phyloP scores from a whole-genome alignment of 2,888 invertebrate species.

The Eumacrocentrus americanus region DNA sequence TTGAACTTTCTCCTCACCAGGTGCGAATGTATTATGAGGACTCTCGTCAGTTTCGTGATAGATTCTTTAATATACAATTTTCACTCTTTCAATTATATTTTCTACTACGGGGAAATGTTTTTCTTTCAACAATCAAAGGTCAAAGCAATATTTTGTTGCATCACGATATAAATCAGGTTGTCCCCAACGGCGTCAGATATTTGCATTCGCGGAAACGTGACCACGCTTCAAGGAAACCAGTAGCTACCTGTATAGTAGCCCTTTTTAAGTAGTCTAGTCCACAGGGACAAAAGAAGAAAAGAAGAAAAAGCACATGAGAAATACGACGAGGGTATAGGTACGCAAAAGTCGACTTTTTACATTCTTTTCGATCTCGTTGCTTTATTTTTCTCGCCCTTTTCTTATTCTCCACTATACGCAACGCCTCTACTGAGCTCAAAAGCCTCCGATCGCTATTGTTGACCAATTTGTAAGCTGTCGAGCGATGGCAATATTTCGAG shows the following conservation, averaged over 20 bases:
- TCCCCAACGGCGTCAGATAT: too few species aligned
- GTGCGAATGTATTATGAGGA: neutral
- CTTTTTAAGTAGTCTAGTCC: conserved; percentile 26
- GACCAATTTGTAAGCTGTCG: too few species aligned
- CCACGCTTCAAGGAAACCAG: conserved; percentile 38
- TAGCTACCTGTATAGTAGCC: conserved; percentile 21
- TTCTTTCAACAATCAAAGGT: too few species aligned
- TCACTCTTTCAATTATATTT: neutral
- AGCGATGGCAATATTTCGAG: too few species aligned
- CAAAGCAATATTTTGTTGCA: too few species aligned
- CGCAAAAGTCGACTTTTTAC: too few species aligned
- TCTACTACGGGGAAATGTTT: neutral
- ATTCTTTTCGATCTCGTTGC: too few species aligned
- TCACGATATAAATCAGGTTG: too few species aligned
- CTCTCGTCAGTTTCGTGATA: neutral
- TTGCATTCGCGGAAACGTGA: conserved; percentile 45
- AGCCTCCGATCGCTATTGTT: too few species aligned
- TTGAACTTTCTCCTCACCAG: conserved; percentile 1
- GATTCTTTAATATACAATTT: neutral
- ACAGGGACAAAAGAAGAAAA: conserved; percentile 8
- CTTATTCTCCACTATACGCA: too few species aligned
- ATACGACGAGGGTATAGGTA: neutral
- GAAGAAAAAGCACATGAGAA: neutral
- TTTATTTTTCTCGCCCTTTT: too few species aligned
- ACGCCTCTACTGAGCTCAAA: too few species aligned